Percentiles rank a stretch among this genome's conserved stretches.
These are phyloP conservation scores for Ridgeia piscesae DNA, from an alignment of 1,140 invertebrate species.

Conservation along the genomic window DNA sequence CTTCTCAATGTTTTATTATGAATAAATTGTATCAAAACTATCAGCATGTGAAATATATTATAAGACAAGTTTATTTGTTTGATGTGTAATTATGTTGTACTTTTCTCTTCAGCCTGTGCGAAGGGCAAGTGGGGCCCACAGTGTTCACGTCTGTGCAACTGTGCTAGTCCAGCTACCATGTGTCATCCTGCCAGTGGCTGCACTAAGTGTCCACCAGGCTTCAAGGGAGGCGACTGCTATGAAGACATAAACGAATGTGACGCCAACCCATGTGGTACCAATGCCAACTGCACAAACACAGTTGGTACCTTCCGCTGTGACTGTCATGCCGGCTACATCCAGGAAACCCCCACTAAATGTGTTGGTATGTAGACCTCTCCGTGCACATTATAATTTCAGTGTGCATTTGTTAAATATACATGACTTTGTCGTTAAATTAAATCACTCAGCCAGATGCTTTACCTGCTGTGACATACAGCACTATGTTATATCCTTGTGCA, in stretches of 20 bases:
- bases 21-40: neutral
- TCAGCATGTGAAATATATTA: no score
- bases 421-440: no score
- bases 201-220: constrained; percentile 65
- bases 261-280: constrained; percentile 85
- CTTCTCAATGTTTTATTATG: no score
- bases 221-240: constrained; percentile 32
- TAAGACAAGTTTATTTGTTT: no score
- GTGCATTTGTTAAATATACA: no score
- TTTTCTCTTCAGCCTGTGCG: neutral
- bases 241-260: constrained; percentile 49
- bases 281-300: constrained; percentile 67
- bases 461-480: no score
- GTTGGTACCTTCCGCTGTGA: neutral
- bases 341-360: constrained; percentile 51
- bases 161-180: neutral
- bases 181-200: neutral
- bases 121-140: neutral
- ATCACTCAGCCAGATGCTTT: no score
- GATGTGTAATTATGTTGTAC: no score
- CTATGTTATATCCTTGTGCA: no score
- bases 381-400: no score
- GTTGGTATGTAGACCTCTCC: neutral
- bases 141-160: constrained; percentile 10
- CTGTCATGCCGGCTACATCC: constrained; percentile 48